phyloP scores from a whole-genome alignment of 2,113 vertebrate species.

The Onychorhynchus coronatus region DNA sequence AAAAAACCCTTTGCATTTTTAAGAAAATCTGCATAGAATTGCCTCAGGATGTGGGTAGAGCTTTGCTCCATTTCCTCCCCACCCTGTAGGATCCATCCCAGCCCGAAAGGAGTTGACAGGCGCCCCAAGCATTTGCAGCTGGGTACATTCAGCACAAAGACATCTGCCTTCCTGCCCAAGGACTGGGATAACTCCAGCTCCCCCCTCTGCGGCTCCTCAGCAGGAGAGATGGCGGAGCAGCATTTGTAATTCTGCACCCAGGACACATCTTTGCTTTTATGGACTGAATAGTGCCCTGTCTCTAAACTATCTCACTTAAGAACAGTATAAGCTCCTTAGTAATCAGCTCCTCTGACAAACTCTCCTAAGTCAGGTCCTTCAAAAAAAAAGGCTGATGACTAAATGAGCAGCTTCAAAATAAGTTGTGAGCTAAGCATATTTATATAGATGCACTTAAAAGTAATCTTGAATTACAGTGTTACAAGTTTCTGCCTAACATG shows the following conservation, averaged over 20 bases:
- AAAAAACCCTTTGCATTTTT: not conserved
- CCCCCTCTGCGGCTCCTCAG: not conserved
- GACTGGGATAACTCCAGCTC: not conserved
- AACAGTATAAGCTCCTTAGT: not conserved
- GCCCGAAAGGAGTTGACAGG: not conserved
- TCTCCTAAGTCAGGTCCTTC: not conserved
- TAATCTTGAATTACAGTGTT: not conserved
- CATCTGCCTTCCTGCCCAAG: not conserved
- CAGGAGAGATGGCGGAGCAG: not conserved
- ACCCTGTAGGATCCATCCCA: not conserved
- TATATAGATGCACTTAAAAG: not conserved
- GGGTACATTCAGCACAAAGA: not conserved
- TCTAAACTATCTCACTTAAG: not conserved
- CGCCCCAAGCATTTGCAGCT: not conserved
- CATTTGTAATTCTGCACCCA: accelerated
- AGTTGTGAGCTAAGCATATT: not conserved
- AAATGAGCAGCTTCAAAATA: not conserved
- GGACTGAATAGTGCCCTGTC: not conserved
- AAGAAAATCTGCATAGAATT: not conserved
- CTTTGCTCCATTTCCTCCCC: conserved; percentile 29
- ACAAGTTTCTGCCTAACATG: not conserved
- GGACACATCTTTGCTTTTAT: not conserved
- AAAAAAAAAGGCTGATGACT: not conserved
- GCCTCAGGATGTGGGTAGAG: conserved; percentile 39
- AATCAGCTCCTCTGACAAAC: not conserved